Base-by-base conservation (phyloP, 2,888 invertebrate species). In the Plebejus anna region DNA sequence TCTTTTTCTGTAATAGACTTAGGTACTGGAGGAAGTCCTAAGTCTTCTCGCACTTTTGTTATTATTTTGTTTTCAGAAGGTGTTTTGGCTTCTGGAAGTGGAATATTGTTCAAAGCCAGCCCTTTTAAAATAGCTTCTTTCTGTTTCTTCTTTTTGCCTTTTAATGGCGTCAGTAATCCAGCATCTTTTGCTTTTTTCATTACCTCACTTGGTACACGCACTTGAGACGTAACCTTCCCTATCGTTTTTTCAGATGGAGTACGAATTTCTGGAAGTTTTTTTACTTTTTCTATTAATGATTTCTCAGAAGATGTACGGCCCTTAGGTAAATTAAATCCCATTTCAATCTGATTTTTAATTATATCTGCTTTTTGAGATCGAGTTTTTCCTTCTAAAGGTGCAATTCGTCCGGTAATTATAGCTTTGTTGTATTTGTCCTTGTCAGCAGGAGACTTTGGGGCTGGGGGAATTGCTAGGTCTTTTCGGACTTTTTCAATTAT, bases 351-450 rank as follows among this genome's bases (percentile, higher is more conserved):
- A 7, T 78, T 78, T 4, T 38, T 42, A 32, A 80, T 71, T 32
- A 80, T 80, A 55, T 80, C 81, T 76, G 81, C 80, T 76, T 82
- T 83, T 76, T 82, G 79, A 16, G 81, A 78, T 4, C 79, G 76
- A 1, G 82, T 76, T 79, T 86, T 84, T 0, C 84, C 86, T 80
- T 84, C 85, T 75, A 87, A 78, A 0, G 87, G 87, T 4, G 81
- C 81, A 0, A 86, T 77, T 1, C 84, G 32, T 5, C 85, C 85
- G 55, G 82, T 81, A 1, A 82, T 83, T 75, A 80, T 76, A 13
- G 86, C 86, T 79, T 82, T 82, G 1, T 78, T 78, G 70, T 83
- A 82, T 77, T 82, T 86, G 22, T 81, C 81, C 6, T 83, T 80
- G 6, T 78, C 66, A 1, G 83, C 81, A 78, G 77, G 9, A 13